phyloP scores from a whole-genome alignment of 2,888 invertebrate species.

The Eupithecia tripunctaria region DNA sequence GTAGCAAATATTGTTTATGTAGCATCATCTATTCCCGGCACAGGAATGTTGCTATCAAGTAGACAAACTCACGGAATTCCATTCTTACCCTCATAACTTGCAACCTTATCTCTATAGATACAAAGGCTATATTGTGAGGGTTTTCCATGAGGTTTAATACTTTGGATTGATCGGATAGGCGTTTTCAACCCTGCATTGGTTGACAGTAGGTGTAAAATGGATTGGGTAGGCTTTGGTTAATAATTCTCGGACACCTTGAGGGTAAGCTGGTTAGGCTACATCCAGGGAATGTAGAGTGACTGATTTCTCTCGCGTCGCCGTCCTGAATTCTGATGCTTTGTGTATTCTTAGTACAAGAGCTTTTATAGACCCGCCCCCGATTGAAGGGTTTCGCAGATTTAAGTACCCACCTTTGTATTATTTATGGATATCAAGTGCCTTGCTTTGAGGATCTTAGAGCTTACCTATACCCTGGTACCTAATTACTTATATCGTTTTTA shows the following conservation, averaged over 20 bases:
- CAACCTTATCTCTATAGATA: constrained; percentile 26
- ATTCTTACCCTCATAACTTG: constrained; percentile 17
- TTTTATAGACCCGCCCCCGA: constrained; percentile 38
- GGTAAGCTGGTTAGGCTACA: constrained; percentile 60
- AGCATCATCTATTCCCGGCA: constrained; percentile 50
- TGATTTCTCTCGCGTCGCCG: constrained; percentile 55
- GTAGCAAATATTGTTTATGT: constrained; percentile 48
- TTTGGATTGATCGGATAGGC: constrained; percentile 32
- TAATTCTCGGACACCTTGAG: constrained; percentile 58
- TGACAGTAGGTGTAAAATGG: constrained; percentile 34
- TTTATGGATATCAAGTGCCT: constrained; percentile 11
- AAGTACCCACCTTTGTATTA: constrained; percentile 20
- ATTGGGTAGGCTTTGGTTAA: constrained; percentile 48
- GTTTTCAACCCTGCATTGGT: constrained; percentile 32
- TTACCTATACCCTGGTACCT: no score
- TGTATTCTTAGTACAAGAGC: constrained; percentile 41
- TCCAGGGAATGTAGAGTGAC: constrained; percentile 57
- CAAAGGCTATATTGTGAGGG: constrained; percentile 39
- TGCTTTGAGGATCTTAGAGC: background rate
- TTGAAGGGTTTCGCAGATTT: constrained; percentile 39
- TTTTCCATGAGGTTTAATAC: constrained; percentile 41
- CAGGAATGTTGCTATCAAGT: constrained; percentile 51
- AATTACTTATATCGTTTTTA: background rate
- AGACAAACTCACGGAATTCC: constrained; percentile 50
- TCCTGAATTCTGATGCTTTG: constrained; percentile 53